Evolutionary conservation across 2,113 vertebrate species (phyloP).

Genomic region (Labrus mixtus): DNA sequence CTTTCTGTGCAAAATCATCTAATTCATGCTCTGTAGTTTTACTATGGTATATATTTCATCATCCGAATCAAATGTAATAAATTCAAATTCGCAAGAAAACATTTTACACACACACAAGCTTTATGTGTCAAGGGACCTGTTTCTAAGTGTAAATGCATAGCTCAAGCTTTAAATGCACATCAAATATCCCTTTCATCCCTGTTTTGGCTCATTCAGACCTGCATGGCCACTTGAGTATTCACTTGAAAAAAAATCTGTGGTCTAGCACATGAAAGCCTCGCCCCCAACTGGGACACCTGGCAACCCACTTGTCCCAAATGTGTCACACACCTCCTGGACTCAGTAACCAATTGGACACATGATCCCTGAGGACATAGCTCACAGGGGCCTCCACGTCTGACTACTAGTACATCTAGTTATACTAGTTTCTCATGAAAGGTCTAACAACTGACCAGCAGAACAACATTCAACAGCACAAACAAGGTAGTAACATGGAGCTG

Average conservation of each 20-base stretch:
- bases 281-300: slow-evolving; percentile 53
- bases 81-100: too few species aligned
- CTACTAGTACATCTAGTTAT: slow-evolving; percentile 56
- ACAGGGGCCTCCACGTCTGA: slow-evolving; percentile 35
- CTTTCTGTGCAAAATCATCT: too few species aligned
- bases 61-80: too few species aligned
- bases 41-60: too few species aligned
- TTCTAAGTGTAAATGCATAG: neutral
- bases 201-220: slow-evolving; percentile 8
- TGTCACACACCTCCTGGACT: slow-evolving; percentile 51
- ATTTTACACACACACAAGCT: too few species aligned
- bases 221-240: neutral
- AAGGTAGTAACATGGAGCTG: neutral
- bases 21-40: too few species aligned
- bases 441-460: slow-evolving; percentile 17
- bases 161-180: neutral
- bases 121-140: too few species aligned
- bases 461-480: neutral
- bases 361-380: slow-evolving; percentile 36
- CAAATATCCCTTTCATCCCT: neutral
- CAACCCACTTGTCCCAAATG: slow-evolving; percentile 66
- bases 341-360: slow-evolving; percentile 38
- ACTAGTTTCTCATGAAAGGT: slow-evolving; percentile 36
- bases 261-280: slow-evolving; percentile 40
- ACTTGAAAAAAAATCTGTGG: slow-evolving; percentile 20